Base-by-base conservation (phyloP, 92 coral and sea anemone species). In the Zoanthus solanderi region DNA sequence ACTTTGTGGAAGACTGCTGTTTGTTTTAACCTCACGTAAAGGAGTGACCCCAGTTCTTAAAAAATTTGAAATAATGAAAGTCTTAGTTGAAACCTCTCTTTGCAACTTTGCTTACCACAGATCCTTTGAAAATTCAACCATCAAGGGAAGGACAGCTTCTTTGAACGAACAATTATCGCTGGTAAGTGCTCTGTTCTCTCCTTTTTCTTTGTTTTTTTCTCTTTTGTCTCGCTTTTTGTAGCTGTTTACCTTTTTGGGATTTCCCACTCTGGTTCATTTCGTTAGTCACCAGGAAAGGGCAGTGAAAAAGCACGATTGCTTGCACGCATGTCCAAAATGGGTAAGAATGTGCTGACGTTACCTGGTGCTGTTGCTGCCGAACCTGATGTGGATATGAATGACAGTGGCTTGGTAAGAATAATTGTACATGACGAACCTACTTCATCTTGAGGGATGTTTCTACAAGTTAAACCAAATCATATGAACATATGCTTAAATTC, bases 271-370 rank as follows among this genome's bases (percentile, higher is more conserved):
- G 56, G 9, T 71, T 78, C 8, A 50, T n/a, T 78, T n/a, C 32
- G 52, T 34, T 84, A 97, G 99, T 97, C 99, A 16, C 99, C 96
- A 75, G 99, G 74, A 78, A 97, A 94, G 84, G 94, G 94, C 45
- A 90, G 95, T 16, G 95, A 97, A 84, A 97, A 97, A 83, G 99
- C 99, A 78, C 92, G 90, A 69, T 87, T 97, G 72, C 90, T 97
- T 13, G 99, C 99, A 6, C 92, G 99, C 75, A 97, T 97, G 99
- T 97, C 99, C 29, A 95, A 95, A 78, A 97, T 97, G 99, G 99
- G 99, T 28, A 95, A 97, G 74, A 97, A 95, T 78, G 98, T 96
- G 8, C 89, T 96, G 79, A 88, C 92, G 8, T 52, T 94, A 46
- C 98, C 96, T 53, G 96, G 98, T n/a, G 98, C 99, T 67, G 95